Percentiles rank a stretch among this genome's conserved stretches.
Conservation (phyloP, 2,113 vertebrate species). For the Trinectes maculatus region DNA sequence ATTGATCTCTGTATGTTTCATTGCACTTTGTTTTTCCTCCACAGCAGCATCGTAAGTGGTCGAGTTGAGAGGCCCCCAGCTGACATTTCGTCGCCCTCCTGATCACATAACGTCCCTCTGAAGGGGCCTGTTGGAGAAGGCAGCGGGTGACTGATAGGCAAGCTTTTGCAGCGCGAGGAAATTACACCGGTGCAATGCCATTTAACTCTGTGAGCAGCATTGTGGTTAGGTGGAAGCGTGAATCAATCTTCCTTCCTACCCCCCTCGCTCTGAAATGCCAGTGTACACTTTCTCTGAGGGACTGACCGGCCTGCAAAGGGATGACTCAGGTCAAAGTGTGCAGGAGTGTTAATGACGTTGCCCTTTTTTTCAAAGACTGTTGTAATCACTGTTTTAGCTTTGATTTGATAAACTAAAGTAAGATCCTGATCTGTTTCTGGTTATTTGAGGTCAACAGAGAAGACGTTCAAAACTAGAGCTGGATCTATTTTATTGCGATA, state of each 20-base stretch:
- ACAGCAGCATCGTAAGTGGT: constrained; percentile 29
- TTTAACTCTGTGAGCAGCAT: constrained; percentile 42
- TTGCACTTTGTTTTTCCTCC: constrained; percentile 9
- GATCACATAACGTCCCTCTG: constrained; percentile 55
- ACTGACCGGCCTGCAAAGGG: constrained; percentile 16
- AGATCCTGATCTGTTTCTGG: too few relatives aligned
- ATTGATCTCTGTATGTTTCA: constrained; percentile 3
- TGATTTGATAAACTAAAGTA: too few relatives aligned
- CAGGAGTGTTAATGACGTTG: too few relatives aligned
- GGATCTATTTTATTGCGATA: background rate
- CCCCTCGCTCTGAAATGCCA: constrained; percentile 43
- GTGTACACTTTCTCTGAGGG: constrained; percentile 29
- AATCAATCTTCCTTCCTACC: constrained; percentile 55
- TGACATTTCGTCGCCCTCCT: constrained; percentile 52
- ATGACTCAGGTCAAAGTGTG: background rate
- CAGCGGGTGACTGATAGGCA: constrained; percentile 56
- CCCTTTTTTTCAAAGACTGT: background rate
- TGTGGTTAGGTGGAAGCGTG: constrained; percentile 37
- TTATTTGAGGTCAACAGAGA: too few relatives aligned
- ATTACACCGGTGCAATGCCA: constrained; percentile 45
- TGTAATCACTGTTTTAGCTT: background rate
- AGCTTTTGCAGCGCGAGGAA: constrained; percentile 37
- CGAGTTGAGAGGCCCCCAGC: constrained; percentile 3
- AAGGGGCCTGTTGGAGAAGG: constrained; percentile 35
- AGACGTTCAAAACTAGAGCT: too few relatives aligned